These are phyloP conservation scores for Physeter macrocephalus DNA, from an alignment of 2,113 vertebrate species.

Conservation along the genomic window DNA sequence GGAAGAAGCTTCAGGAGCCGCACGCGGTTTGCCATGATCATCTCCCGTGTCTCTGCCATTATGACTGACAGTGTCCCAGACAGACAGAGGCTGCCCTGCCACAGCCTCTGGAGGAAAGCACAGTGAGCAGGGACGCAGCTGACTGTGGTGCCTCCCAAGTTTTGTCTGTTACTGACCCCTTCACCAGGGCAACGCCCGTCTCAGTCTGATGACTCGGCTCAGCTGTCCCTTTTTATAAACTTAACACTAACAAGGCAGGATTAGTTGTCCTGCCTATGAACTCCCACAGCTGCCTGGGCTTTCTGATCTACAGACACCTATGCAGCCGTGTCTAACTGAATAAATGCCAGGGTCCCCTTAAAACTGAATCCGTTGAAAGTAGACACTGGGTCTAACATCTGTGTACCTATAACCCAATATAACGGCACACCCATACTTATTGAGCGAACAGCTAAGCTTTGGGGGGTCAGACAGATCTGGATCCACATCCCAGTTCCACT, in stretches of 20 bases:
- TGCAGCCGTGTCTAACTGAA: neutral
- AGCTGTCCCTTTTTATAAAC: neutral
- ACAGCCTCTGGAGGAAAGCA: neutral
- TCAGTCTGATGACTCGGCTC: neutral
- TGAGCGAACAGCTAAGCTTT: neutral
- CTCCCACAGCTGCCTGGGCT: neutral
- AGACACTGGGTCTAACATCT: neutral
- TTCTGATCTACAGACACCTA: neutral
- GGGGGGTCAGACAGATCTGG: neutral
- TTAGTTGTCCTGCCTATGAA: neutral
- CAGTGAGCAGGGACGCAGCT: fast-evolving
- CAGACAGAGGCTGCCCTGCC: neutral
- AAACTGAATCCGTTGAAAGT: neutral
- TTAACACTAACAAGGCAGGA: neutral
- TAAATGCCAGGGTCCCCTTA: neutral
- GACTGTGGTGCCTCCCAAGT: fast-evolving
- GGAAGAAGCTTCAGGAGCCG: neutral
- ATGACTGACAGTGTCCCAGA: neutral
- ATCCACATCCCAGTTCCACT: neutral
- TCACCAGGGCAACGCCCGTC: neutral
- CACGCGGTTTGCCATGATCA: fast-evolving
- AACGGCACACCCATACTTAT: neutral
- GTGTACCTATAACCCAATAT: neutral
- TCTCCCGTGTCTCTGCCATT: neutral
- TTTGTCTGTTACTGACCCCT: neutral